A percentile compares a stretch with the other conserved stretches of the same genome.
phyloP scores from a whole-genome alignment of 2,113 vertebrate species.

The Dasyurus viverrinus region DNA sequence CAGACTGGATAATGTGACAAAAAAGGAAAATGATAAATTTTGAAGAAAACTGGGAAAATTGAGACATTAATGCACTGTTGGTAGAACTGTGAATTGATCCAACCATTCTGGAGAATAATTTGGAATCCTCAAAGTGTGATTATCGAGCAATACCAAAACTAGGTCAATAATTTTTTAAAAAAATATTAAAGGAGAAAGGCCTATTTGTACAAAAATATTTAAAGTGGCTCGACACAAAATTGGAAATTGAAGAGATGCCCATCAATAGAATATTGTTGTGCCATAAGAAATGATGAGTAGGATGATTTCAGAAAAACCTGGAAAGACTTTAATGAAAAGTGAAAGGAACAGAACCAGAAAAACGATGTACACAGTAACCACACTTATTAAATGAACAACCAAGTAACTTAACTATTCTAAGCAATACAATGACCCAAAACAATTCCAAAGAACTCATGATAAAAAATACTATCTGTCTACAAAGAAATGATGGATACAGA shows the following conservation, averaged over 20 bases:
- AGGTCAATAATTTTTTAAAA: neutral
- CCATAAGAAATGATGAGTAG: neutral
- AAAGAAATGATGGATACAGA: neutral
- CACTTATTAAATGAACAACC: neutral
- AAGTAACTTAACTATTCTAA: neutral
- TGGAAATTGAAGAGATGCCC: neutral
- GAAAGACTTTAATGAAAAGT: neutral
- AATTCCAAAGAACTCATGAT: neutral
- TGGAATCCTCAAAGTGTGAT: neutral
- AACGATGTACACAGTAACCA: neutral
- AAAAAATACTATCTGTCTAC: neutral
- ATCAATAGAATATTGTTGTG: neutral
- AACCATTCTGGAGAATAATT: neutral
- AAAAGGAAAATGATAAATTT: neutral
- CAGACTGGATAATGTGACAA: neutral
- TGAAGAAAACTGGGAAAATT: neutral
- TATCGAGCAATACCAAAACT: neutral
- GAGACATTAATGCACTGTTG: neutral
- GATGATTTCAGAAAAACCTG: neutral
- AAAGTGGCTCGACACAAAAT: neutral
- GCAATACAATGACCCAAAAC: neutral
- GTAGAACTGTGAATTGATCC: neutral
- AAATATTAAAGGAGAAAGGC: neutral
- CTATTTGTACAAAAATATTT: neutral
- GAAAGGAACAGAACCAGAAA: neutral